Percentiles rank a stretch among this genome's conserved stretches.
phyloP scores from a whole-genome alignment of 1,140 invertebrate genomes.

The Drosophila saltans region DNA sequence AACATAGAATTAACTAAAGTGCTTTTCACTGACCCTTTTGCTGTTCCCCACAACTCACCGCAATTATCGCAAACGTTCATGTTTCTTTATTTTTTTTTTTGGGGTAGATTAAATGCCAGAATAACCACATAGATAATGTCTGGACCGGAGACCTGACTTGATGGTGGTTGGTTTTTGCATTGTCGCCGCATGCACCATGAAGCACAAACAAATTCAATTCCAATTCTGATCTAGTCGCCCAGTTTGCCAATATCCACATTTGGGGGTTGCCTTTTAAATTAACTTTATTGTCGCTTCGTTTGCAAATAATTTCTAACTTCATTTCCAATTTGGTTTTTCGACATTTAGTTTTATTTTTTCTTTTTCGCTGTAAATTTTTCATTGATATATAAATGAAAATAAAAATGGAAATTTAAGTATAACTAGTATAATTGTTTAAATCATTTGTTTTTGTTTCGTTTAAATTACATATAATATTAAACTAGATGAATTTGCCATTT shows the following conservation, averaged over 20 bases:
- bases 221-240: conserved; percentile 40
- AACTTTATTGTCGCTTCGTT: conserved; percentile 16
- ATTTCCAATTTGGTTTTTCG: conserved; percentile 51
- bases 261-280: conserved; percentile 17
- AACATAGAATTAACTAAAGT: background rate
- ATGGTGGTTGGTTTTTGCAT: conserved; percentile 29
- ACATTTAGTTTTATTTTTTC: conserved; percentile 76
- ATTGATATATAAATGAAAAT: conserved; percentile 72
- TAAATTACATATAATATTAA: conserved; percentile 81
- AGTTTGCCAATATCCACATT: background rate
- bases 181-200: conserved; percentile 61
- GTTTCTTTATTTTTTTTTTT: conserved; percentile 11
- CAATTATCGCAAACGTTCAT: background rate
- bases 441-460: conserved; percentile 63
- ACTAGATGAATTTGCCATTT: conserved; percentile 72
- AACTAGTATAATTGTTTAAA: conserved; percentile 76
- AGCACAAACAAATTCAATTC: conserved; percentile 73
- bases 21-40: background rate
- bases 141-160: conserved; percentile 16
- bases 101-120: conserved; percentile 27
- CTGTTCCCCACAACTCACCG: background rate
- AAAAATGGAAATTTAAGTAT: conserved; percentile 73
- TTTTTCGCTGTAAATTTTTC: conserved; percentile 76
- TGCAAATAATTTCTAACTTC: background rate
- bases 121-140: conserved; percentile 61